These are phyloP conservation scores for Torymus auratus DNA, from an alignment of 2,888 invertebrate species.

Conservation along the genomic window DNA sequence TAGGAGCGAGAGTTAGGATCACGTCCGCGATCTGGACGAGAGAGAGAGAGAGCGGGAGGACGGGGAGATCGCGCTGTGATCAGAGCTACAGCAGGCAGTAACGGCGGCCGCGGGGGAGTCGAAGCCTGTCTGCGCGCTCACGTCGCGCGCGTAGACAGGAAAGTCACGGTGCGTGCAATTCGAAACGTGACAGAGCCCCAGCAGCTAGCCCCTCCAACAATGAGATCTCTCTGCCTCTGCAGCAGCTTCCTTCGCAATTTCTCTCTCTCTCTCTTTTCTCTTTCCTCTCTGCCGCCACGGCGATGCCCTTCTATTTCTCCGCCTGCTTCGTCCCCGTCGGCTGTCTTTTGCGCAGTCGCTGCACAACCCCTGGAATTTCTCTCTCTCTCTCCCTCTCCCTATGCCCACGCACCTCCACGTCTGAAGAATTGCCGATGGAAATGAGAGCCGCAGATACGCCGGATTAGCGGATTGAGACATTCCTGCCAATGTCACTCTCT, in stretches of 20 bases:
- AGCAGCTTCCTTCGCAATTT: no score
- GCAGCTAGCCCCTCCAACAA: slow-evolving; percentile 58
- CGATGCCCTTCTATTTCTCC: not conserved
- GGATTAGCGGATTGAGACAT: slow-evolving; percentile 55
- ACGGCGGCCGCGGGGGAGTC: slow-evolving; percentile 48
- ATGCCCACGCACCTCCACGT: no score
- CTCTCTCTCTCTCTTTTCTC: not conserved
- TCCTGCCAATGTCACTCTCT: slow-evolving; percentile 18
- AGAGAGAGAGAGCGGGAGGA: slow-evolving; percentile 60
- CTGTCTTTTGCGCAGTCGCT: not conserved
- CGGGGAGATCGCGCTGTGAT: slow-evolving; percentile 71
- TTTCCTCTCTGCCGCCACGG: not conserved
- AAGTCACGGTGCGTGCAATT: slow-evolving; percentile 74
- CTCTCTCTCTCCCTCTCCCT: not conserved
- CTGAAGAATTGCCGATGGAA: slow-evolving; percentile 47
- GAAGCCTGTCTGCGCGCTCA: no score
- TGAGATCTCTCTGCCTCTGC: slow-evolving; percentile 20
- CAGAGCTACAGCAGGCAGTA: slow-evolving; percentile 55
- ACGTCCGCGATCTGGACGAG: slow-evolving; percentile 65
- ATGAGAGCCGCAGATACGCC: slow-evolving; percentile 30
- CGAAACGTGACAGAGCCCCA: slow-evolving; percentile 74
- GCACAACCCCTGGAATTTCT: slow-evolving; percentile 31
- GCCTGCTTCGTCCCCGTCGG: not conserved
- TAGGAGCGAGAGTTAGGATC: slow-evolving; percentile 67
- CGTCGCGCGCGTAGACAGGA: slow-evolving; percentile 59